Evolutionary conservation across 1,140 invertebrate genomes (phyloP).

Genomic region (Pseudomyrmex dendroicus): DNA sequence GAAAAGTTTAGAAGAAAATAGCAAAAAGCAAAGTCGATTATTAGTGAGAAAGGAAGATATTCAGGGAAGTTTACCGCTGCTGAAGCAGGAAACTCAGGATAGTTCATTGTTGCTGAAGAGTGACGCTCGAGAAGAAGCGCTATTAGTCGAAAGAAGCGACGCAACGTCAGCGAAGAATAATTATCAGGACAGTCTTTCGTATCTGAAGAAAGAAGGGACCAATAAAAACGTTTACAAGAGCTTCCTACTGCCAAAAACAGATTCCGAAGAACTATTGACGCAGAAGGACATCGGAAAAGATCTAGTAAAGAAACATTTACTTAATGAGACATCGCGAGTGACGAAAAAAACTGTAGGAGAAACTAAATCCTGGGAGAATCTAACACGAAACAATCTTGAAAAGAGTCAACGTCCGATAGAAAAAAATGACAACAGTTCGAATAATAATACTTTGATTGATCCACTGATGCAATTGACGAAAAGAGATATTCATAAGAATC

Average conservation of each 20-base stretch:
- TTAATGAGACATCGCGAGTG: background rate
- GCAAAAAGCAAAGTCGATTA: background rate
- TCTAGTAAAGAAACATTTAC: background rate
- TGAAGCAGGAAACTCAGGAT: background rate
- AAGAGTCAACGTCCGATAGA: background rate
- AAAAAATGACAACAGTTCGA: conserved; percentile 1
- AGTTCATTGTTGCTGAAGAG: background rate
- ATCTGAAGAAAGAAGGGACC: conserved; percentile 62
- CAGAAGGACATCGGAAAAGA: conserved; percentile 41
- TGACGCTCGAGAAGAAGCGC: background rate
- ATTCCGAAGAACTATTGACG: background rate
- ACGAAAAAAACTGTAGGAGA: background rate
- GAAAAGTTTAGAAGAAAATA: conserved; percentile 6
- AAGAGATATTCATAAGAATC: background rate
- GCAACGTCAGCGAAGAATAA: conserved; percentile 60
- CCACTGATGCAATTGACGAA: conserved; percentile 39
- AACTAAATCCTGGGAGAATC: background rate
- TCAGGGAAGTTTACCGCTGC: background rate
- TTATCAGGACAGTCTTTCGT: conserved; percentile 70
- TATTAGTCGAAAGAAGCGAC: background rate
- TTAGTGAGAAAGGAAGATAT: background rate
- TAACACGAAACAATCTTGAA: background rate
- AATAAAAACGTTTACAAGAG: background rate
- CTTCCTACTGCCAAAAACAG: background rate
- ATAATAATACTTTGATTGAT: background rate